These are phyloP conservation scores for Moxostoma hubbsi DNA, from an alignment of 2,797 vertebrate genomes.

Conservation along the genomic window DNA sequence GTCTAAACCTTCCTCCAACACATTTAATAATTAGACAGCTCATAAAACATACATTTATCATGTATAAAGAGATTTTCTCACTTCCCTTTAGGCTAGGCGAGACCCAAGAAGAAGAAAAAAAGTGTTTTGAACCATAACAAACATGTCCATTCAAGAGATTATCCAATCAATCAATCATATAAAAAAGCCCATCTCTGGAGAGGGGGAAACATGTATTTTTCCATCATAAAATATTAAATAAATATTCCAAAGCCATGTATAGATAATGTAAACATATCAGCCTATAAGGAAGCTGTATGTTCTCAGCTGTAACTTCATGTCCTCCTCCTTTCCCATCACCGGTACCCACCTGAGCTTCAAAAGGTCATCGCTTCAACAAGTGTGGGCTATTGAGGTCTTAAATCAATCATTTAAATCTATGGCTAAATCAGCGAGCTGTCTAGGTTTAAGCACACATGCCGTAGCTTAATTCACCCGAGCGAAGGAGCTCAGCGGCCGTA, in stretches of 20 bases:
- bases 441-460: constrained; percentile 80
- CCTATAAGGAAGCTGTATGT: constrained; percentile 64
- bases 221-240: constrained; percentile 58
- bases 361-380: constrained; percentile 66
- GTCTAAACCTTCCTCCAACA: constrained; percentile 69
- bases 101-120: constrained; percentile 48
- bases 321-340: constrained; percentile 64
- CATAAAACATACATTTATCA: constrained; percentile 72
- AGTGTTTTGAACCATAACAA: constrained; percentile 73
- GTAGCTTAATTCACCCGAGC: constrained; percentile 79
- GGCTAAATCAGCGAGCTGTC: constrained; percentile 77
- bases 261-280: constrained; percentile 67
- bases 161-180: constrained; percentile 74
- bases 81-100: constrained; percentile 64
- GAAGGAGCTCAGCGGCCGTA: constrained; percentile 72
- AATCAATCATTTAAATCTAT: constrained; percentile 82
- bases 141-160: constrained; percentile 71
- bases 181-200: constrained; percentile 69
- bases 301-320: constrained; percentile 62
- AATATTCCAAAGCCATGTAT: constrained; percentile 63
- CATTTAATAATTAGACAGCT: constrained; percentile 82
- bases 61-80: constrained; percentile 50
- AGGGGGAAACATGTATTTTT: constrained; percentile 47
- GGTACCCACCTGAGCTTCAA: constrained; percentile 43
- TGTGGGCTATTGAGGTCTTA: constrained; percentile 71